A percentile compares a stretch with the other conserved stretches of the same genome.
These are phyloP conservation scores for Onychomys arenicola DNA, from an alignment of 2,797 vertebrate species.

Conservation along the genomic window DNA sequence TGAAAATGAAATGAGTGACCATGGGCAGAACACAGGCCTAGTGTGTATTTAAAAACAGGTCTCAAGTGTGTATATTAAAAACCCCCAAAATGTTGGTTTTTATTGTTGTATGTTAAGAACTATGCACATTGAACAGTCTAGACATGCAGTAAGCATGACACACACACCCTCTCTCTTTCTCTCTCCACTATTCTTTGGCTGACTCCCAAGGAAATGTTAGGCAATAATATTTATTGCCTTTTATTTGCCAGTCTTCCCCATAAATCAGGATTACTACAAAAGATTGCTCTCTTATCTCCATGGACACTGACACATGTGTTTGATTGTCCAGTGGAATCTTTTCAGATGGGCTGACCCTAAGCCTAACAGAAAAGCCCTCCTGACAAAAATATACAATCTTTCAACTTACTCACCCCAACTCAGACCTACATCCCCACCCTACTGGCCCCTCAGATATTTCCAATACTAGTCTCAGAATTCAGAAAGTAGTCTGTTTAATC, in stretches of 20 bases:
- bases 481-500: not conserved
- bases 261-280: not conserved
- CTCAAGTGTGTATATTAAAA: not conserved
- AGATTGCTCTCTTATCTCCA: not conserved
- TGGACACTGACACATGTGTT: not conserved
- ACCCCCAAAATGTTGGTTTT: not conserved
- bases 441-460: not conserved
- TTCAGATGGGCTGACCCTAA: not conserved
- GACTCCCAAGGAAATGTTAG: not conserved
- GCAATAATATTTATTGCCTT: not conserved
- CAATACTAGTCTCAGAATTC: not conserved
- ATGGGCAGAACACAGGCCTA: not conserved
- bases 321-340: constrained; percentile 30
- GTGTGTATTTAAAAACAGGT: not conserved
- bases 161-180: not conserved
- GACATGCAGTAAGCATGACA: not conserved
- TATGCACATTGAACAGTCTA: not conserved
- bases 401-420: not conserved
- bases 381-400: not conserved
- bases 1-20: not conserved
- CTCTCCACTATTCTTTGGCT: not conserved
- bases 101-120: not conserved
- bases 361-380: not conserved
- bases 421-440: not conserved
- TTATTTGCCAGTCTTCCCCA: not conserved